phyloP scores from a whole-genome alignment of 2,888 invertebrate genomes.

The Masnerella sp. region DNA sequence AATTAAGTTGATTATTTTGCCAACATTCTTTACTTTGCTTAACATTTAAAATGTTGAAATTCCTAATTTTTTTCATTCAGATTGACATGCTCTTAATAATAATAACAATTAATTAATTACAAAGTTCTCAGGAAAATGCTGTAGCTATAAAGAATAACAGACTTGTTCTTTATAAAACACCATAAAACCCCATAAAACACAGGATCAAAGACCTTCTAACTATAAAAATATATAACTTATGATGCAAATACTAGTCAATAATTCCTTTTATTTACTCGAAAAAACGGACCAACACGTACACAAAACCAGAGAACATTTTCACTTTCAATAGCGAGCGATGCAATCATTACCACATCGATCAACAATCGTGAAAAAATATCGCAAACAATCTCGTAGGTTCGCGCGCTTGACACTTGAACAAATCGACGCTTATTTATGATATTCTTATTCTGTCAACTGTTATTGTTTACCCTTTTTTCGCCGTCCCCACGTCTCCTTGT shows the following conservation, averaged over 20 bases:
- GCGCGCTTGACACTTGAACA: constrained; percentile 37
- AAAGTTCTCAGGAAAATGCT: no score
- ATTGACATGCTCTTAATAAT: no score
- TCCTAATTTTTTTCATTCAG: no score
- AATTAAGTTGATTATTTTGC: no score
- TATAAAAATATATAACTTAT: constrained; percentile 8
- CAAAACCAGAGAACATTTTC: constrained; percentile 1
- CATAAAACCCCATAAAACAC: no score
- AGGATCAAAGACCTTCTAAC: no score
- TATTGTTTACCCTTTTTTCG: constrained; percentile 44
- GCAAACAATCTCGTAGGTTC: constrained; percentile 23
- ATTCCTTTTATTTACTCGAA: neutral
- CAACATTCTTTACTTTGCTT: no score
- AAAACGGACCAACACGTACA: neutral
- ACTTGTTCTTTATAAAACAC: no score
- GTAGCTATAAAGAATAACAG: no score
- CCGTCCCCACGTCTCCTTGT: constrained; percentile 36
- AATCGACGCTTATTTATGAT: constrained; percentile 54
- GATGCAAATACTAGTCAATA: constrained; percentile 18
- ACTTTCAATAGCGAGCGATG: neutral
- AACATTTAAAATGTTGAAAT: no score
- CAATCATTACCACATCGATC: constrained; percentile 21
- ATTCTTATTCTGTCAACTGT: constrained; percentile 52
- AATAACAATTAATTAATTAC: no score
- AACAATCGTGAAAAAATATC: neutral